Conservation (phyloP, 2,797 vertebrate species). For the Lepus oiostolus region DNA sequence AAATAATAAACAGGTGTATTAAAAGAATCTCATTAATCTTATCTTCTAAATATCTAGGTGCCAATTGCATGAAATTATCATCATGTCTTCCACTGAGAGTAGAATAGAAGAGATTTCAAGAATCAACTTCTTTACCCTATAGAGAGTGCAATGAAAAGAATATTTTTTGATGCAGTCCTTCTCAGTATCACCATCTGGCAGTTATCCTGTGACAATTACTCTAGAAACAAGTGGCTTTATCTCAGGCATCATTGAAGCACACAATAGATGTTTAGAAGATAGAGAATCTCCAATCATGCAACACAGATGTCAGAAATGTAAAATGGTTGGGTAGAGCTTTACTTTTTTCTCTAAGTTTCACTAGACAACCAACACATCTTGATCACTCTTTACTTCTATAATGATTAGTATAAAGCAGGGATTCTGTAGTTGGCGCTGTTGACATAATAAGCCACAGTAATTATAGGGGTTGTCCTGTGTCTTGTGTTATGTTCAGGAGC, state of each 20-base stretch:
- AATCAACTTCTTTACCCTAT: background rate
- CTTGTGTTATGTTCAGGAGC: rapidly evolving
- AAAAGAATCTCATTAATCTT: background rate
- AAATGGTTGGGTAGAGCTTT: background rate
- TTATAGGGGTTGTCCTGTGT: too few species aligned
- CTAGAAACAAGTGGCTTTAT: constrained; percentile 74
- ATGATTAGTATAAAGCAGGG: background rate
- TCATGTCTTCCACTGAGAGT: background rate
- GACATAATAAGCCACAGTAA: background rate
- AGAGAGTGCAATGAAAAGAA: constrained; percentile 45
- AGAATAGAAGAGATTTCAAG: background rate
- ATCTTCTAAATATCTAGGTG: background rate
- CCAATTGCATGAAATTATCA: background rate
- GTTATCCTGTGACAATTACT: constrained; percentile 73
- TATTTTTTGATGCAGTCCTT: background rate
- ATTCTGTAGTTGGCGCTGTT: background rate
- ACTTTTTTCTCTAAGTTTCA: constrained; percentile 60
- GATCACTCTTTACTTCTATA: background rate
- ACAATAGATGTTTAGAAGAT: constrained; percentile 82
- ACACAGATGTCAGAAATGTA: constrained; percentile 78
- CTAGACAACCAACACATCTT: constrained; percentile 45
- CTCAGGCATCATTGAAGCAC: constrained; percentile 61
- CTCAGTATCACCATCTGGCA: constrained; percentile 78
- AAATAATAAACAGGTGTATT: background rate
- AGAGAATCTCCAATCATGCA: constrained; percentile 79